A percentile compares a stretch with the other conserved stretches of the same genome.
These are phyloP conservation scores for Theropithecus gelada DNA, from an alignment of 2,113 vertebrate genomes.

Conservation along the genomic window DNA sequence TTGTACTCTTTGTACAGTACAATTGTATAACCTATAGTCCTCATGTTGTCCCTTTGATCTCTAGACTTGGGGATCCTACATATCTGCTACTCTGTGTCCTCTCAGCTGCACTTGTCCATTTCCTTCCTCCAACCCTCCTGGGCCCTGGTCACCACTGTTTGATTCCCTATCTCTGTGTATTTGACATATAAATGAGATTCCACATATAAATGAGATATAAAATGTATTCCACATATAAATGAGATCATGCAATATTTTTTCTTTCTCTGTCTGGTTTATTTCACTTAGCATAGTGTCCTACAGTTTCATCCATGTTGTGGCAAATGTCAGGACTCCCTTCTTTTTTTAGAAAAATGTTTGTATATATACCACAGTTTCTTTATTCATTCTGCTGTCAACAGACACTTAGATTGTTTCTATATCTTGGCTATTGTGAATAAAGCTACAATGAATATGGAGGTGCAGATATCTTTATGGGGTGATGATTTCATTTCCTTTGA, in stretches of 20 bases:
- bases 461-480: background rate
- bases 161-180: background rate
- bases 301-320: background rate
- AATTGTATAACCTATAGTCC: background rate
- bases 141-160: background rate
- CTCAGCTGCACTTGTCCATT: background rate
- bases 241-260: background rate
- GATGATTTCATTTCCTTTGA: background rate
- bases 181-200: background rate
- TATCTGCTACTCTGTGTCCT: background rate
- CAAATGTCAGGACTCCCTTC: background rate
- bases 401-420: background rate
- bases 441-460: background rate
- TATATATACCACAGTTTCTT: background rate
- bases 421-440: background rate
- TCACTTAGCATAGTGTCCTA: background rate
- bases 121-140: background rate
- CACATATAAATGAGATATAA: background rate
- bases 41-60: background rate
- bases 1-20: background rate
- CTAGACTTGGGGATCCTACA: background rate
- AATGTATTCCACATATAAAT: background rate
- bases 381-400: background rate
- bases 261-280: background rate
- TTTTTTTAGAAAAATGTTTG: background rate